phyloP scores from a whole-genome alignment of 2,113 vertebrate species.

The Axis porcinus region DNA sequence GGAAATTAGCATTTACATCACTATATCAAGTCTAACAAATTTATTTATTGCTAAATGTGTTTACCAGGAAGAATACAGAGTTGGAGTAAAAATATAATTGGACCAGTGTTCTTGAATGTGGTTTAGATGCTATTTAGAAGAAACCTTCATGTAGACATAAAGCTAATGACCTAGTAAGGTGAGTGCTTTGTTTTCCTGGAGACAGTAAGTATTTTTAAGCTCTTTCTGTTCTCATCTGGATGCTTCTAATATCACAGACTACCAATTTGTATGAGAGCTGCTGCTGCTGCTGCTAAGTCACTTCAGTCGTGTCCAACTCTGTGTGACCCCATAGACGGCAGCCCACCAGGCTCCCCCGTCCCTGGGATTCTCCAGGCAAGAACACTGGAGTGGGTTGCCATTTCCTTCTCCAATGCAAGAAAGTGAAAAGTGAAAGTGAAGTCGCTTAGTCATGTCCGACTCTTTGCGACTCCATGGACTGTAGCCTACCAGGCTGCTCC shows the following conservation, averaged over 20 bases:
- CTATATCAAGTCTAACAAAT: neutral
- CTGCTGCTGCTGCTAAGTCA: neutral
- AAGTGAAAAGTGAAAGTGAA: neutral
- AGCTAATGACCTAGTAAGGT: neutral
- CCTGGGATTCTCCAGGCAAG: neutral
- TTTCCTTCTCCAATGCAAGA: neutral
- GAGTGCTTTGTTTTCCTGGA: neutral
- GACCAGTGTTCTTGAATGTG: neutral
- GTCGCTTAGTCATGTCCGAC: accelerated
- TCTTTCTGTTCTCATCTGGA: neutral
- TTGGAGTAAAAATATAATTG: neutral
- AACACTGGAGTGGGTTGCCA: neutral
- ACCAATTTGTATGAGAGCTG: neutral
- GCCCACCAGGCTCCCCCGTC: neutral
- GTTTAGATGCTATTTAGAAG: neutral
- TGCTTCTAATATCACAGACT: neutral
- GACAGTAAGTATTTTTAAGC: neutral
- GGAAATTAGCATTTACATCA: neutral
- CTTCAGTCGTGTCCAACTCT: accelerated
- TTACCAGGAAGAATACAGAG: neutral
- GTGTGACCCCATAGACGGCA: accelerated
- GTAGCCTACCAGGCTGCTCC: neutral
- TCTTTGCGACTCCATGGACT: accelerated
- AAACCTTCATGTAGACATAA: neutral
- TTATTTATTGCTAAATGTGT: neutral